These are phyloP conservation scores for Nipponacmea schrenckii DNA, from an alignment of 2,888 invertebrate genomes.

Conservation along the genomic window DNA sequence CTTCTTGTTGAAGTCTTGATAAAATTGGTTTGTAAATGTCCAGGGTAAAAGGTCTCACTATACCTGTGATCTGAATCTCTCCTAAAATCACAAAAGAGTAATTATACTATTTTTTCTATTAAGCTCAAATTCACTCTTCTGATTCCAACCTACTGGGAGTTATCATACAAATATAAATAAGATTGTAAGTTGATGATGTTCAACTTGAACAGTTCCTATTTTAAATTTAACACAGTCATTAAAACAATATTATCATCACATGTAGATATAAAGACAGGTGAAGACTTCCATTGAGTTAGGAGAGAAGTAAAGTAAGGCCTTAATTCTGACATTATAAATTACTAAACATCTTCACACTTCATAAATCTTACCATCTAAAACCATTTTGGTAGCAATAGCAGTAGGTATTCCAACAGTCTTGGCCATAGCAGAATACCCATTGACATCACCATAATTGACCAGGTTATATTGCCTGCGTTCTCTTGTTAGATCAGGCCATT, in stretches of 20 bases:
- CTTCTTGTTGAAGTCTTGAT: slow-evolving; percentile 85
- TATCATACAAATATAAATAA: too few relatives aligned
- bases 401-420: slow-evolving; percentile 91
- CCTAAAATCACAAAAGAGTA: slow-evolving; percentile 72
- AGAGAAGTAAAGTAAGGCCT: too few relatives aligned
- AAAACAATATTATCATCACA: too few relatives aligned
- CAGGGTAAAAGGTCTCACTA: slow-evolving; percentile 88
- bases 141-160: background rate
- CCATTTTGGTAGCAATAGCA: slow-evolving; percentile 97
- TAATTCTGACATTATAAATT: too few relatives aligned
- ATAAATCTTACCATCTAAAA: slow-evolving; percentile 86
- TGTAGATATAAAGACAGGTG: too few relatives aligned
- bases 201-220: too few relatives aligned
- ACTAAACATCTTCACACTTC: too few relatives aligned
- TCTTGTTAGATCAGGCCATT: slow-evolving; percentile 83
- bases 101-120: background rate
- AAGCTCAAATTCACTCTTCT: background rate
- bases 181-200: too few relatives aligned
- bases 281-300: too few relatives aligned
- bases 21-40: slow-evolving; percentile 92
- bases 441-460: slow-evolving; percentile 83
- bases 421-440: slow-evolving; percentile 95
- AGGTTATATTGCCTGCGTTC: slow-evolving; percentile 83
- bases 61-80: slow-evolving; percentile 95
- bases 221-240: too few relatives aligned